These are phyloP conservation scores for Cavia porcellus DNA, from an alignment of 2,113 vertebrate species.

Conservation along the genomic window DNA sequence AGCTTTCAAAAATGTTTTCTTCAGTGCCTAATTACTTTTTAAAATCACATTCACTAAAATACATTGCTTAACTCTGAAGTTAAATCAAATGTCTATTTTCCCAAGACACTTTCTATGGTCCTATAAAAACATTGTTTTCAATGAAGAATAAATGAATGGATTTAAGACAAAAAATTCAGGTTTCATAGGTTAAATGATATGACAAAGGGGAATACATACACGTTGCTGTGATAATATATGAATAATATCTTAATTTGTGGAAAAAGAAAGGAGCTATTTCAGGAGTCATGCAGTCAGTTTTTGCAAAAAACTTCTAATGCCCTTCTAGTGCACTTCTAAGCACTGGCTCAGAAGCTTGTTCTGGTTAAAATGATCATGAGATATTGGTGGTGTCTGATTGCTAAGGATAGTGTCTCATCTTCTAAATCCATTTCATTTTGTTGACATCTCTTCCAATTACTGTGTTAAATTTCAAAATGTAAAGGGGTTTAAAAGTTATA, in stretches of 20 bases:
- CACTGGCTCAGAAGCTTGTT: background rate
- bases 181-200: background rate
- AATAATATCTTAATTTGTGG: background rate
- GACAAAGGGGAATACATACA: background rate
- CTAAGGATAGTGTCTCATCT: background rate
- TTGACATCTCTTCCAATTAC: background rate
- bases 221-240: background rate
- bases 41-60: background rate
- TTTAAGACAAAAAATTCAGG: background rate
- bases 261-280: background rate
- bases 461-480: conserved; percentile 27
- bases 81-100: background rate
- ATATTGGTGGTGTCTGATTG: background rate
- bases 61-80: background rate
- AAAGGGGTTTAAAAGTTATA: background rate
- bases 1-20: background rate
- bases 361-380: background rate
- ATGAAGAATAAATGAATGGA: background rate
- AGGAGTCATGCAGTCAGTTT: background rate
- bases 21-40: background rate
- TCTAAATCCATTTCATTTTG: background rate
- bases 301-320: background rate
- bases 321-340: too few relatives aligned
- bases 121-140: background rate
- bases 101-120: background rate